Percentiles rank a stretch among this genome's conserved stretches.
These are phyloP conservation scores for Rhea americana DNA, from an alignment of 2,113 vertebrate species.

Conservation along the genomic window DNA sequence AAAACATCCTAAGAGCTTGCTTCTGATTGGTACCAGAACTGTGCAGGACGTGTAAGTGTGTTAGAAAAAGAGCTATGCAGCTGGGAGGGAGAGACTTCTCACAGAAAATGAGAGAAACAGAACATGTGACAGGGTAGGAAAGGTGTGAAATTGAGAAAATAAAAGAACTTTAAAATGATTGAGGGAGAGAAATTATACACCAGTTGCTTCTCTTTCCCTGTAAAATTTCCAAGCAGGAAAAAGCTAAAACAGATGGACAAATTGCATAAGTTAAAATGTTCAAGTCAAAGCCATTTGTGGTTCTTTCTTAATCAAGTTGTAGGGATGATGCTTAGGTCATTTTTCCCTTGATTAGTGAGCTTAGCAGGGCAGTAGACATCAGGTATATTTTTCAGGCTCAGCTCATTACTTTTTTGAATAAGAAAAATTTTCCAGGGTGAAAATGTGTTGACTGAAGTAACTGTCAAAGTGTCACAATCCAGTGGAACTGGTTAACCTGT, in stretches of 20 bases:
- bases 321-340: fast-evolving
- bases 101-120: background rate
- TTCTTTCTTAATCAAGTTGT: background rate
- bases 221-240: background rate
- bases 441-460: background rate
- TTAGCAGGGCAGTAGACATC: background rate
- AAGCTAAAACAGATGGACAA: background rate
- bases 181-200: background rate
- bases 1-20: background rate
- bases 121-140: background rate
- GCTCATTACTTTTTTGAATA: background rate
- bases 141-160: background rate
- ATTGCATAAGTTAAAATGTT: background rate
- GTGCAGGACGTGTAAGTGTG: background rate
- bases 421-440: background rate
- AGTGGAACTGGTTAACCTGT: background rate
- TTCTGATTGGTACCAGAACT: background rate
- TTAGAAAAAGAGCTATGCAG: background rate
- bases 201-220: too few relatives aligned
- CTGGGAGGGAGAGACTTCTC: background rate
- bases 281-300: background rate
- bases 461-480: background rate
- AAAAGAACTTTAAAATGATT: background rate
- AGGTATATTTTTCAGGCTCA: background rate
- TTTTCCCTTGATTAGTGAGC: background rate